phyloP scores from a whole-genome alignment of 2,797 vertebrate genomes.

The Eulemur albifrons region DNA sequence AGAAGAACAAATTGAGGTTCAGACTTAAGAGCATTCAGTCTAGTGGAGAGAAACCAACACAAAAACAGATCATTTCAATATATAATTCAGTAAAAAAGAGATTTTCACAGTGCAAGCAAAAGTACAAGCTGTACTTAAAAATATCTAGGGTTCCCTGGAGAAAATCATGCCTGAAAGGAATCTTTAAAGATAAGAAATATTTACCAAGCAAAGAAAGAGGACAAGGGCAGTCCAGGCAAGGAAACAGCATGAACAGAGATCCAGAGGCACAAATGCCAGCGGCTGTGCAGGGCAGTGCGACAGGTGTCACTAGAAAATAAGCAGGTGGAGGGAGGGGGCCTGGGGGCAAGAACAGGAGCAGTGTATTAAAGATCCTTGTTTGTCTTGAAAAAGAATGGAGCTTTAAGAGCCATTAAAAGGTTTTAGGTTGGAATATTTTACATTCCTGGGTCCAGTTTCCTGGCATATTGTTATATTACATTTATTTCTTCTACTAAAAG shows the following conservation, averaged over 20 bases:
- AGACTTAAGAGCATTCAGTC: not conserved
- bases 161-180: not conserved
- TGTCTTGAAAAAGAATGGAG: not conserved
- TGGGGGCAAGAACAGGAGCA: not conserved
- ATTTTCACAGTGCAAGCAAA: not conserved
- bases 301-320: not conserved
- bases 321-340: too few relatives aligned
- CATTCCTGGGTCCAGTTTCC: not conserved
- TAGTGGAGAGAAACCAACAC: not conserved
- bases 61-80: not conserved
- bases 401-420: not conserved
- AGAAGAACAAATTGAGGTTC: not conserved
- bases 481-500: not conserved
- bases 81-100: not conserved
- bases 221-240: not conserved
- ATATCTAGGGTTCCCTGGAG: not conserved
- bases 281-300: not conserved
- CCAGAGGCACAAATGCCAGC: fast-evolving
- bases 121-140: not conserved
- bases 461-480: not conserved
- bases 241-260: not conserved
- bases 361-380: not conserved
- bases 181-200: not conserved
- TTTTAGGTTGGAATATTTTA: not conserved
- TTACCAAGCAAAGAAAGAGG: not conserved